Evolutionary conservation across 2,113 vertebrate genomes (phyloP), one percentile per base, ranked within the genome.

Genomic region (Laticauda colubrina): DNA sequence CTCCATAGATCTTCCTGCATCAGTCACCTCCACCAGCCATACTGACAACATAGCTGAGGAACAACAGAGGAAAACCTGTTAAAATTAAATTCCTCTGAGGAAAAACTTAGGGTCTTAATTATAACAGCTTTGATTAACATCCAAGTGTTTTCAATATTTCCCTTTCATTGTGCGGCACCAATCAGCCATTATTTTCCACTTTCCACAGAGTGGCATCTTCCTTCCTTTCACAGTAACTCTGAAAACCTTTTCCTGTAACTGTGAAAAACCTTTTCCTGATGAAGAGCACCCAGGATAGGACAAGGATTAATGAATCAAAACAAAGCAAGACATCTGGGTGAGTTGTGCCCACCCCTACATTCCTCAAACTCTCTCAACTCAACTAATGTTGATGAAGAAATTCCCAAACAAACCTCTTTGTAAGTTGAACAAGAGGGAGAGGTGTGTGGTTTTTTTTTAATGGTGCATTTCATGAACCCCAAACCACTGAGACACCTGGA

Each of bases 401-500:
- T 92, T 45, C 61, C 39, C 15, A 69, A 75, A 89, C 55, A 69
- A 56, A 88, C 15, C 56, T 92, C 55, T 45, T 15, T 89, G 24
- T 57, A 89, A 85, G 26, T n/a, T 12, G 15, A 75, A 81, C 34
- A 81, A 85, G 14, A 75, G 34, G 48, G 48, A 51, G 8, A 51
- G 48, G 8, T 39, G 34, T 39, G 6, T 51, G 45, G 45, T 48
- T 48, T 48, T 48, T 51, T 51, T 51, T 51, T 51, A 12, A 21
- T 69, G 86, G 45, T 69, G 89, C 1, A 0, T 85, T 95, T 94
- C 87, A 88, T 51, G 93, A 94, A 75, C 2, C 0, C 48, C 48
- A 92, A 94, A 95, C 92, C 94, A 43, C 20, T 92, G 54, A 97
- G 85, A 90, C 93, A 91, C 23, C 89, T 93, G 91, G 92, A 85